Conservation (phyloP, 2,113 vertebrate species). For the Grammomys dolichurus region DNA sequence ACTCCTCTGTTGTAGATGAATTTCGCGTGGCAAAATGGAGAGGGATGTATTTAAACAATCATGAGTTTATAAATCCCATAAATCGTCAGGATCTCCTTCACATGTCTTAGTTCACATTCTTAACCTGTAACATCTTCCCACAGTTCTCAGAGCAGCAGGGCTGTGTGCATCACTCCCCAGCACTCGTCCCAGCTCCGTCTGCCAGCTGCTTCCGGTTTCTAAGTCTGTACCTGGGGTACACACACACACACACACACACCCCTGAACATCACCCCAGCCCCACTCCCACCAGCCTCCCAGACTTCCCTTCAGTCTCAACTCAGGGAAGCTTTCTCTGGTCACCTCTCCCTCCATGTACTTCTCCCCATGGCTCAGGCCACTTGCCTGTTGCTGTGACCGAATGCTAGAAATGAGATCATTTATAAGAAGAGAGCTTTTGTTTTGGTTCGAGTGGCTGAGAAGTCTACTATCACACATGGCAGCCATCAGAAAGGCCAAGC, state of each 20-base stretch:
- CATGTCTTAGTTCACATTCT: background rate
- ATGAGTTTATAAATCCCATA: slow-evolving; percentile 63
- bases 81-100: background rate
- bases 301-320: background rate
- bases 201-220: background rate
- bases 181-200: background rate
- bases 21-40: slow-evolving; percentile 19
- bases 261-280: background rate
- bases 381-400: background rate
- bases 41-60: slow-evolving; percentile 66
- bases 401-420: background rate
- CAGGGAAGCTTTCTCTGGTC: background rate
- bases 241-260: background rate
- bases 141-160: rapidly evolving
- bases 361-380: background rate
- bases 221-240: background rate
- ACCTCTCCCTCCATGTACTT: background rate
- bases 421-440: background rate
- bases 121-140: background rate
- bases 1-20: slow-evolving; percentile 62
- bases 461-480: too few species aligned
- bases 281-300: background rate
- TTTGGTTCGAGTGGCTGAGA: background rate
- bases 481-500: background rate
- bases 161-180: rapidly evolving